These are phyloP conservation scores for Cotesia congregata DNA, from an alignment of 2,888 invertebrate species.

Conservation along the genomic window DNA sequence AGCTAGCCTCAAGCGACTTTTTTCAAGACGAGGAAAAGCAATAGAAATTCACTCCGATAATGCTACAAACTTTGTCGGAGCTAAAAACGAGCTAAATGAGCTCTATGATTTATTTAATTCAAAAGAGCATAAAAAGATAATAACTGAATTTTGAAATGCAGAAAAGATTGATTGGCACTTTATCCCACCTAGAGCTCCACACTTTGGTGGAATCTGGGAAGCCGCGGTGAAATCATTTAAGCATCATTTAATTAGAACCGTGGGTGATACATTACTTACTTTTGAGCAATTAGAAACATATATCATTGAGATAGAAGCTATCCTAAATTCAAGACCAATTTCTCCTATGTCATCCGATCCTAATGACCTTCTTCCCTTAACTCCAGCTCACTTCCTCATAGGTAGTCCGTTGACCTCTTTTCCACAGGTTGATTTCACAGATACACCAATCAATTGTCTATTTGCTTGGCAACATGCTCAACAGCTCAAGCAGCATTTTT, in stretches of 20 bases:
- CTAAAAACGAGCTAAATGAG: not conserved
- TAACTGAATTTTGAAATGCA: constrained; percentile 2
- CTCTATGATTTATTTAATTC: not conserved
- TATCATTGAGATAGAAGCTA: constrained; percentile 40
- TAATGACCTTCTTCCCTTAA: no score
- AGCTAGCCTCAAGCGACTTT: constrained; percentile 3
- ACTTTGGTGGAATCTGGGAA: constrained; percentile 55
- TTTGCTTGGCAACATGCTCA: no score
- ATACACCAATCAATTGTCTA: no score
- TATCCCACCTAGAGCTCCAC: constrained; percentile 51
- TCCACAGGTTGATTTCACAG: no score
- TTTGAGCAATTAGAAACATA: constrained; percentile 49
- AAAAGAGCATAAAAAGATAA: not conserved
- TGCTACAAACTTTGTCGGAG: constrained; percentile 2
- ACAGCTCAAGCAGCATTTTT: no score
- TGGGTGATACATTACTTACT: constrained; percentile 41
- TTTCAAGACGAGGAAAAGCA: not conserved
- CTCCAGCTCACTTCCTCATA: no score
- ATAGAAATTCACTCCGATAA: constrained; percentile 9
- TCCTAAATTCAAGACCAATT: constrained; percentile 40
- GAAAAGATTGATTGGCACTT: constrained; percentile 52
- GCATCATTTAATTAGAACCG: constrained; percentile 42
- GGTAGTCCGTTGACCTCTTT: no score
- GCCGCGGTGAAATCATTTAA: constrained; percentile 52
- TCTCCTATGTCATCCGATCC: no score